Conservation (phyloP, 2,888 invertebrate genomes). For the Penaeus monodon region DNA sequence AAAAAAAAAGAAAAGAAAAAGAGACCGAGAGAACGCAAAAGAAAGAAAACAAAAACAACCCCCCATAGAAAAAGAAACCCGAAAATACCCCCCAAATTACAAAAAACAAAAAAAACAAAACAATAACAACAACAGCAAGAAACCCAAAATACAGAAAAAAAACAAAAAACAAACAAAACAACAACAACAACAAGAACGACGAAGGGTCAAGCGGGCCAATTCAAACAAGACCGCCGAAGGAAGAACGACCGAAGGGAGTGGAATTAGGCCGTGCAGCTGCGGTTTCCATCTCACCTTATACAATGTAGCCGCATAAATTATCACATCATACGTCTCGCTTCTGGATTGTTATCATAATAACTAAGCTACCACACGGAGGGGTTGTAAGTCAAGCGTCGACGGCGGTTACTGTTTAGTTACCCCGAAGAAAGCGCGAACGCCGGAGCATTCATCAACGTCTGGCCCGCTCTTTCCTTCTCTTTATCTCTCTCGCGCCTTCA, state of each 20-base stretch:
- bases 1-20: neutral
- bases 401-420: too few relatives aligned
- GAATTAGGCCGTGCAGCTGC: conserved; percentile 32
- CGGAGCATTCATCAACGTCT: too few relatives aligned
- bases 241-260: neutral
- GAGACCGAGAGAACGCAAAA: neutral
- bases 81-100: neutral
- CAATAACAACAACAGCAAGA: too few relatives aligned
- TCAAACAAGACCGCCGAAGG: neutral
- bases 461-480: too few relatives aligned
- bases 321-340: conserved; percentile 24
- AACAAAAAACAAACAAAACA: neutral
- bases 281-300: conserved; percentile 23
- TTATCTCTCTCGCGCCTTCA: neutral
- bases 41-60: neutral
- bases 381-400: neutral
- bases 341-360: conserved; percentile 23
- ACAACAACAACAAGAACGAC: too few relatives aligned
- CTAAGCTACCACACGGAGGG: neutral
- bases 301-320: conserved; percentile 37
- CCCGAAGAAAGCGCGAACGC: too few relatives aligned
- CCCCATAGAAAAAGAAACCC: neutral
- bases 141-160: neutral
- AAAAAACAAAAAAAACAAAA: neutral
- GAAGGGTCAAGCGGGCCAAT: neutral